A percentile compares a stretch with the other conserved stretches of the same genome.
Conservation (phyloP, 1,140 invertebrate species). For the Drosophila azteca region DNA sequence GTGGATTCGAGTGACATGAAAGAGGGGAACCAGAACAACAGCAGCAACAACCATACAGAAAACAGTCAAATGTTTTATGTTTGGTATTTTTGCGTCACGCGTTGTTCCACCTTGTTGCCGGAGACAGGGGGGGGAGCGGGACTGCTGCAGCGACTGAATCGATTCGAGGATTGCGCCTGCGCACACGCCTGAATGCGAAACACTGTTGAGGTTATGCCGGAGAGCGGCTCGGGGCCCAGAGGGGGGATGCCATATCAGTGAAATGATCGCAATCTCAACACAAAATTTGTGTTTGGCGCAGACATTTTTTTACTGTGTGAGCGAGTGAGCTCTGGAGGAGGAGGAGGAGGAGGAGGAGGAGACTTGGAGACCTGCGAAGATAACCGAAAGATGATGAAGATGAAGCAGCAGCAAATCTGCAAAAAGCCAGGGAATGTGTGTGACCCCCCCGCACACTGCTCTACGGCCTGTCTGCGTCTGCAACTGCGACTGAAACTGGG, state of each 20-base stretch:
- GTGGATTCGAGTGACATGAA: conserved; percentile 58
- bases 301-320: conserved; percentile 77
- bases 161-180: conserved; percentile 62
- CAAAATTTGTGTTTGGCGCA: conserved; percentile 82
- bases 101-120: conserved; percentile 61
- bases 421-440: conserved; percentile 50
- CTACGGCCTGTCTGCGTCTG: conserved; percentile 15
- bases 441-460: conserved; percentile 25
- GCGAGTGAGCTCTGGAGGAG: conserved; percentile 13
- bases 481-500: conserved; percentile 16
- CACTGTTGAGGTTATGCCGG: conserved; percentile 7
- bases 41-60: conserved; percentile 10
- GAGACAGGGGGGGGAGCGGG: background rate
- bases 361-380: conserved; percentile 33
- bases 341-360: too few species aligned
- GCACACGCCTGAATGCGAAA: conserved; percentile 79
- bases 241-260: conserved; percentile 59
- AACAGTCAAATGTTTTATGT: conserved; percentile 71
- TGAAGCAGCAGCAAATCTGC: conserved; percentile 79
- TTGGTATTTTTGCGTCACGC: conserved; percentile 81
- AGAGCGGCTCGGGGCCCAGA: background rate
- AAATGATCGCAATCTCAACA: conserved; percentile 80
- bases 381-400: conserved; percentile 77
- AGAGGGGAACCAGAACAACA: conserved; percentile 59
- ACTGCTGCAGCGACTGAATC: conserved; percentile 25